Evolutionary conservation across 2,888 invertebrate species (phyloP), one percentile per base, ranked within the genome.

Genomic region (Rhogogaster chlorosoma): DNA sequence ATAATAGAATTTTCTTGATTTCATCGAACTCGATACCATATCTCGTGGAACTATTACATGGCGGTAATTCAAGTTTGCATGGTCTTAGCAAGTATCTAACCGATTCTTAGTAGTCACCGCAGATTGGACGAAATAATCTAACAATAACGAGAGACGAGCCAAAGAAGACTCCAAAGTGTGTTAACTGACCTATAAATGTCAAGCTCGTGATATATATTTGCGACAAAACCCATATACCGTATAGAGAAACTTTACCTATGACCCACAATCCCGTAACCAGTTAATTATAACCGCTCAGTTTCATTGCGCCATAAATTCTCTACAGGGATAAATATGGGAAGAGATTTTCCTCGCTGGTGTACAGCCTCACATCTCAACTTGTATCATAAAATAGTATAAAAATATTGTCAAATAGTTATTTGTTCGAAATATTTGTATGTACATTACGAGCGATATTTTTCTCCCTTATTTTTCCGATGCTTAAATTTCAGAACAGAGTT

Each of bases 231-330:
- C 32, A 53, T 77, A 49, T 9, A 49, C 15, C 10, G 29, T 32
- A 2, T n/a, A 2, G n/a, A 77, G 29, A 77, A 77, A 49, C 77
- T 77, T 77, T 77, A 77, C 45, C 77, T 77, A 77, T 32, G 53
- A n/a, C 32, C 77, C 53, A 29, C 29, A 77, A 77, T 77, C n/a
- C 49, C 77, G 10, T 26, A 29, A 9, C 53, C n/a, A 49, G 53
- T 77, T 77, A 77, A 77, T 77, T 77, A 77, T 77, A 18, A 53
- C 49, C 22, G 32, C 77, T 49, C 49, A 77, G 77, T 77, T 53
- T 53, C 77, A 29, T 29, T 32, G 29, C 53, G 29, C 32, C 49
- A 53, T 49, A 53, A 49, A 77, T 77, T 53, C 45, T 77, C 18
- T 18, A 77, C 49, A 49, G 7, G n/a, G 29, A 53, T 77, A 18